Conservation (phyloP, 2,888 invertebrate genomes). For the Tupiocoris notatus region DNA sequence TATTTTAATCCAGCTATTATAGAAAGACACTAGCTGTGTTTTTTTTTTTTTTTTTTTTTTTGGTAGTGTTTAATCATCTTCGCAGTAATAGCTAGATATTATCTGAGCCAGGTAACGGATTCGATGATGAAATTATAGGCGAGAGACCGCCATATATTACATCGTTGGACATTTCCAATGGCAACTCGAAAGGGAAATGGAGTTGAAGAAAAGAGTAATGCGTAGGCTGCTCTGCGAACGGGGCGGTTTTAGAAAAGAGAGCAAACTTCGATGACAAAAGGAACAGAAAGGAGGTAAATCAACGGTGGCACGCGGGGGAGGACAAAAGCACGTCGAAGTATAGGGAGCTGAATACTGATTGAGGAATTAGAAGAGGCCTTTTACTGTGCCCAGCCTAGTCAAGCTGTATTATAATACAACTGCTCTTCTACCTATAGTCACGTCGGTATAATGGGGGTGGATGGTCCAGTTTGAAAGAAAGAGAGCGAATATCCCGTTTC, state of each 20-base stretch:
- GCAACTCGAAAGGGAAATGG: too few relatives aligned
- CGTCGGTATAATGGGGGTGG: background rate
- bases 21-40: too few relatives aligned
- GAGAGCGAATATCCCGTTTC: background rate
- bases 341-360: conserved; percentile 24
- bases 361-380: conserved; percentile 27
- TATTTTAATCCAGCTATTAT: too few relatives aligned
- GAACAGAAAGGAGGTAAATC: background rate
- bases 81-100: background rate
- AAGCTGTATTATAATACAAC: background rate
- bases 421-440: background rate
- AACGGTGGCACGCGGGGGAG: background rate
- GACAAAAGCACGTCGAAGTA: background rate
- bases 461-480: background rate
- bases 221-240: too few relatives aligned
- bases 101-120: too few relatives aligned
- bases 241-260: background rate
- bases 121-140: too few relatives aligned
- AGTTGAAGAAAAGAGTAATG: too few relatives aligned
- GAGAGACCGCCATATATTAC: too few relatives aligned
- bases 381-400: background rate
- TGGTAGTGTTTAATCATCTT: too few relatives aligned
- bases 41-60: too few relatives aligned
- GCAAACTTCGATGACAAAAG: background rate
- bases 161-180: too few relatives aligned